Evolutionary conservation across 2,888 invertebrate genomes (phyloP), one percentile per base, ranked within the genome.

Genomic region (Aradus depressus): DNA sequence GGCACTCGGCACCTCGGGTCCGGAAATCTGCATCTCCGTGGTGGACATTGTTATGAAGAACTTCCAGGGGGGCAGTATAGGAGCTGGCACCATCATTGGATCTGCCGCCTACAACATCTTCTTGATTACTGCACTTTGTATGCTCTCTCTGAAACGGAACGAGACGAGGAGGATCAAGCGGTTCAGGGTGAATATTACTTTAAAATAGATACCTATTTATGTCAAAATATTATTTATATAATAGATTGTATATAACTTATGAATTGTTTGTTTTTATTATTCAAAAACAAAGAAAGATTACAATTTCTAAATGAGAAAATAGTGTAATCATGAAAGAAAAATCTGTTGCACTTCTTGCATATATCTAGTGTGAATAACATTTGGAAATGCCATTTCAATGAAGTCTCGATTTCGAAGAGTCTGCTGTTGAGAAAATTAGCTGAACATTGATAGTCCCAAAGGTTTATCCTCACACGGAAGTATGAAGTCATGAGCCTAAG

Each of bases 81-180:
- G 97, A 21, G 97, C 98, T 5, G 91, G 96, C 31, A 98, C 97
- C 39, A 98, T 97, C 63, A 97, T 98, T 47, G 98, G 98, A 37
- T 93, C 92, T 6, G 98, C 98, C 23, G 98, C 98, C 44, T 98
- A 96, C 70, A 98, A 98, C 68, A 74, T 98, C 53, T 93, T 98
- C 69, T 87, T 98, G 62, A 98, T 98, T 66, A 97, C 96, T 58
- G 88, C 93, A 50, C 77, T 98, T 59, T 98, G 97, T 43, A 75
- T 98, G 47, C 72, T 76, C 56, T 89, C 91, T 48, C 88, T 96
- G 62, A 37, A 47, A 8, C 79, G 80, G 53, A 88, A 84, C n/a
- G 92, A 95, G 70, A 81, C 81, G 49, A 74, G 93, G 16, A 84
- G 84, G 65, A 92, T 96, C 49, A 62, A 65, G 16, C 62, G 66